Evolutionary conservation across 2,888 invertebrate species (phyloP).

Genomic region (Pediacus dermestoides): DNA sequence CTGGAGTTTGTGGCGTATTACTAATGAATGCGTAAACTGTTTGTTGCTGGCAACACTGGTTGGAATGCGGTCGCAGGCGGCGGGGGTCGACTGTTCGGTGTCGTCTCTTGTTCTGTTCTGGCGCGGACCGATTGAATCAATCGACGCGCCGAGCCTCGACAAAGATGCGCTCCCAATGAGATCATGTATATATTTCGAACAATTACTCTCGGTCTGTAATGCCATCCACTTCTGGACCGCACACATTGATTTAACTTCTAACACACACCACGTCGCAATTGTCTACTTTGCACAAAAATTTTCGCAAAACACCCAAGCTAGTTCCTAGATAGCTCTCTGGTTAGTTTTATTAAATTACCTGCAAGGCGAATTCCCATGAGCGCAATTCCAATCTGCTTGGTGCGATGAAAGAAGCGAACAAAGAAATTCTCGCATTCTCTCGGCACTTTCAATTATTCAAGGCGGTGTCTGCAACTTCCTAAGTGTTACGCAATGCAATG

Average conservation of each 20-base stretch:
- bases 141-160: conserved; percentile 36
- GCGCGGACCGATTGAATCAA: conserved; percentile 43
- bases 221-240: conserved; percentile 5
- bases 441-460: too few relatives aligned
- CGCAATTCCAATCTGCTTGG: too few relatives aligned
- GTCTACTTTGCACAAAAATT: too few relatives aligned
- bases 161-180: conserved; percentile 33
- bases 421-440: too few relatives aligned
- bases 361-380: too few relatives aligned
- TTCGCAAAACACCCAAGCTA: too few relatives aligned
- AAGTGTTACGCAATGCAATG: too few relatives aligned
- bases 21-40: conserved; percentile 52
- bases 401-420: too few relatives aligned
- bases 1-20: conserved; percentile 43
- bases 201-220: conserved; percentile 16
- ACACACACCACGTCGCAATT: too few relatives aligned
- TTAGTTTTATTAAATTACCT: too few relatives aligned
- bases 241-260: conserved; percentile 8
- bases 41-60: conserved; percentile 50
- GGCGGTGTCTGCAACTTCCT: too few relatives aligned
- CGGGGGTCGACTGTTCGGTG: conserved; percentile 53
- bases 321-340: too few relatives aligned
- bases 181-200: conserved; percentile 30
- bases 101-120: conserved; percentile 38
- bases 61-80: conserved; percentile 53